These are phyloP conservation scores for Drosophila seclusa DNA, from an alignment of 2,888 invertebrate species.

Conservation along the genomic window DNA sequence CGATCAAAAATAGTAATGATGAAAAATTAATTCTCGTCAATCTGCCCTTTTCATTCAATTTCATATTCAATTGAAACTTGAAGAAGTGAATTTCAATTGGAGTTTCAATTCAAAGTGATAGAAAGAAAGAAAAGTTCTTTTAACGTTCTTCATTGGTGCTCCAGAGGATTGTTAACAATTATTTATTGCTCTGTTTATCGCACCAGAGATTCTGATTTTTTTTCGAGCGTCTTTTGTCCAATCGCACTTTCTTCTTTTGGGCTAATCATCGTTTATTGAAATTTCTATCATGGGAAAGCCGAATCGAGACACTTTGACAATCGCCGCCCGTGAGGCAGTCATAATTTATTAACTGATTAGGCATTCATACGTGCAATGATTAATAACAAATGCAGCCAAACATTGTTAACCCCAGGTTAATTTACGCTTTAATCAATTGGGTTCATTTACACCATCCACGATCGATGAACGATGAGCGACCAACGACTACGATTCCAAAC, in stretches of 20 bases:
- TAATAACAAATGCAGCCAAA: constrained; percentile 79
- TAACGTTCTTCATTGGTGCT: constrained; percentile 28
- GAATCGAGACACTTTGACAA: constrained; percentile 54
- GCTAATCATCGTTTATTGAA: constrained; percentile 76
- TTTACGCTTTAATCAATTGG: constrained; percentile 82
- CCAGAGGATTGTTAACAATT: constrained; percentile 57
- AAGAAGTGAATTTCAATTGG: constrained; percentile 55
- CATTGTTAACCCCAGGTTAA: constrained; percentile 80
- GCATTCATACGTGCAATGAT: constrained; percentile 79
- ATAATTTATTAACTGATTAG: constrained; percentile 80
- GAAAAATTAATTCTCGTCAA: constrained; percentile 78
- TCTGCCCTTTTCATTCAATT: constrained; percentile 44
- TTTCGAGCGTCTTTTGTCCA: constrained; percentile 33
- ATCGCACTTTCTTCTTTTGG: constrained; percentile 55
- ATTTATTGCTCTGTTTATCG: constrained; percentile 68
- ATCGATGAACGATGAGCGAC: background rate
- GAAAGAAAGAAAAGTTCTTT: constrained; percentile 32
- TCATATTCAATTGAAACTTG: constrained; percentile 52
- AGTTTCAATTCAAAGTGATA: constrained; percentile 8
- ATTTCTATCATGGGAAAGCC: constrained; percentile 74
- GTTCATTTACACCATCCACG: constrained; percentile 74
- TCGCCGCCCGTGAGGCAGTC: constrained; percentile 56
- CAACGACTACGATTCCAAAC: constrained; percentile 8
- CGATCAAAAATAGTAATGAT: constrained; percentile 70
- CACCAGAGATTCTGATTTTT: constrained; percentile 11